Evolutionary conservation across 1,140 invertebrate species (phyloP), one percentile per base, ranked within the genome.

Genomic region (Drosophila equinoxialis): DNA sequence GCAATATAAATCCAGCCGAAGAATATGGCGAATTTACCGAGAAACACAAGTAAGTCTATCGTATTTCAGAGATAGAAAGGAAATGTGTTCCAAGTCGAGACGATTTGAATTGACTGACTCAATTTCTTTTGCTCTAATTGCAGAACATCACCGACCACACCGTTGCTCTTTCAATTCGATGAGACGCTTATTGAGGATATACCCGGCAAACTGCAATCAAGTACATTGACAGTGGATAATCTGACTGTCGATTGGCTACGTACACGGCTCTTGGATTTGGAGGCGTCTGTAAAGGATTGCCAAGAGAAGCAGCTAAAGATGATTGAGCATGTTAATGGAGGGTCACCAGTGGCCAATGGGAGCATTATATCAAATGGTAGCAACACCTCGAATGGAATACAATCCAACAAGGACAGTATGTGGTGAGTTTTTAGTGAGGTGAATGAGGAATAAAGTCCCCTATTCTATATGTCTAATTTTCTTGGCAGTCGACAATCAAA

Each of bases 171-270:
- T 90, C 95, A 94, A 7, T 98, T 98, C 92, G 97, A 98, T 91
- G 95, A 96, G 65, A 95, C 95, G 79, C 93, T 98, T 68, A 95
- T 98, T 2, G 96, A 98, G 81, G 96, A 97, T 76, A 96, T 95
- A 20, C 96, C 96, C 37, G 96, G 96, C 13, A 96, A 96, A 91
- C 93, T 98, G 14, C 94, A 95, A 77, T 95, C 96, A 6, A 97
- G 97, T 92, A 95, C 96, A 83, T 90, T 99, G 48, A 97, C 97
- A 0, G 96, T 98, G 0, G 97, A 99, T 92, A 98, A 98, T 92
- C 94, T 98, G 11, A 98, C 97, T 0, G 95, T 97, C 41, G 97
- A 97, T 75, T 97, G 96, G 95, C 91, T 98, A 39, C 94, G 96
- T 73, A 95, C 94, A 66, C 96, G 96, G 73, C 91, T 97, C 37